A percentile compares a stretch with the other conserved stretches of the same genome.
Conservation (phyloP, 2,888 invertebrate genomes). For the Serripes groenlandicus region DNA sequence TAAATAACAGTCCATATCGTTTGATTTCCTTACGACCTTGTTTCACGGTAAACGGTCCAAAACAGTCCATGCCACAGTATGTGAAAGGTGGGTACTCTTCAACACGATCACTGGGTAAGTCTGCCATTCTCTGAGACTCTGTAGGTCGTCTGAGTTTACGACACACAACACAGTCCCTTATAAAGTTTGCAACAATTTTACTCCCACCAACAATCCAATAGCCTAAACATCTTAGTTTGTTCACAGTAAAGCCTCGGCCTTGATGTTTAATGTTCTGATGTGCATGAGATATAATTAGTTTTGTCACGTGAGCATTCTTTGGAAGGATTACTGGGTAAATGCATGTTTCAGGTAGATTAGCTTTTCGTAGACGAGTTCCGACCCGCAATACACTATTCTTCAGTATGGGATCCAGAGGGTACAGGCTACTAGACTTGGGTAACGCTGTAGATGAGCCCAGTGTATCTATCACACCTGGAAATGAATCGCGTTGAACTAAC, state of each 20-base stretch:
- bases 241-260: constrained; percentile 64
- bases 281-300: constrained; percentile 56
- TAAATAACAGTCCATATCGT: constrained; percentile 79
- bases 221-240: constrained; percentile 59
- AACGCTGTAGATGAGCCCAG: neutral
- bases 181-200: constrained; percentile 60
- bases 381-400: constrained; percentile 58
- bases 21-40: constrained; percentile 76
- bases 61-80: constrained; percentile 16
- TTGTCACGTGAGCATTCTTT: constrained; percentile 56
- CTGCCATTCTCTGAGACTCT: constrained; percentile 72
- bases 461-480: neutral
- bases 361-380: constrained; percentile 26
- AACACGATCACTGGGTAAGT: constrained; percentile 78
- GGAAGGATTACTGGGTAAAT: constrained; percentile 67
- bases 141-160: constrained; percentile 70
- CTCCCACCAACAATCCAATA: constrained; percentile 79
- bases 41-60: constrained; percentile 55
- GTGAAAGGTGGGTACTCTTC: constrained; percentile 42
- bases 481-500: constrained; percentile 9
- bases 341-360: neutral
- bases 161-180: constrained; percentile 78
- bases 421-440: constrained; percentile 15
- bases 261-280: constrained; percentile 61
- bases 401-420: constrained; percentile 57